Base-by-base conservation (phyloP, 1,140 invertebrate species). In the Microplitis mediator region DNA sequence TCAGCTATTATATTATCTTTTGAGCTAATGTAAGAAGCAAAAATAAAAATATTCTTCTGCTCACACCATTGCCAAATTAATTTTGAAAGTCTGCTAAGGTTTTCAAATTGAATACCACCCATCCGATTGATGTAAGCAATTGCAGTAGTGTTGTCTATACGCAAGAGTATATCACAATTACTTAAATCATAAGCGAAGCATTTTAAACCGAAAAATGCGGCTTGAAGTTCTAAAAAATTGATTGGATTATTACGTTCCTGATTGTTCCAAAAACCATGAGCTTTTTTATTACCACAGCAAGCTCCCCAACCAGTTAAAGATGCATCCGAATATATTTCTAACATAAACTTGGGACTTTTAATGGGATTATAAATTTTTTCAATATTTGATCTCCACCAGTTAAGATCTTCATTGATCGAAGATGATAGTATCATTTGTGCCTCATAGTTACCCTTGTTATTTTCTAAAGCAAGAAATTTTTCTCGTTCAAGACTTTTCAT, bases 51-150 rank as follows among this genome's bases (percentile, higher is more conserved):
- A 54, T 75, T 72, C 39, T 61, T 16, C 1, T 58, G 3, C 13
- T 75, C 74, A 52, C 70, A 69, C 65, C 70, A 72, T n/a, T 50
- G 5, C 71, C 70, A 75, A 6, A 75, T 72, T 1, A 52, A 13
- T 58, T 63, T 68, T 6, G 74, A 45, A 11, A 75, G 45, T 56
- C 56, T 66, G 34, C 39, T 72, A 2, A 69, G 14, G 5, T 56
- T 51, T 69, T 69, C 35, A 34, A 52, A 71, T 45, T 61, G 74
- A 6, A 72, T 64, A 6, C 73, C 69, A 3, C 74, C 70, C 74
- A 75, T 72, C 2, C 66, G 58, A 52, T 75, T 75, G 13, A 75
- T 75, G 31, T 75, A 73, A n/a, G 71, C 39, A 51, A 75, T 70
- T 1, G 70, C 60, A 23, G 74, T 75, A 14, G 65, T 72, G 61